These are phyloP conservation scores for Bombus pascuorum DNA, from an alignment of 1,140 invertebrate species.

Conservation along the genomic window DNA sequence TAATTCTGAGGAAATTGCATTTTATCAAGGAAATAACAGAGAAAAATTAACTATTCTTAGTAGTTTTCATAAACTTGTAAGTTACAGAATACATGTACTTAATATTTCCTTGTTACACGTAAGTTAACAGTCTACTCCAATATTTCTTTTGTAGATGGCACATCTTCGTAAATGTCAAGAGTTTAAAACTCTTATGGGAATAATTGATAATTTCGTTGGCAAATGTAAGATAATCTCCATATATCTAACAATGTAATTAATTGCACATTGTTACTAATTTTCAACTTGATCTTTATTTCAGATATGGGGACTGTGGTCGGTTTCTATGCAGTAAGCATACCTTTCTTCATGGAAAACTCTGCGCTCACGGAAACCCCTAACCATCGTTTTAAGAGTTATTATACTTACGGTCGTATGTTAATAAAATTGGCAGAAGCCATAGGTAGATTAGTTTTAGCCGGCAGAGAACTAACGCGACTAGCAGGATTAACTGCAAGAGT, in stretches of 20 bases:
- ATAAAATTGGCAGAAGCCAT: slow-evolving; percentile 98
- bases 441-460: slow-evolving; percentile 95
- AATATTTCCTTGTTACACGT: neutral
- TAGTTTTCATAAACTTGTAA: slow-evolving; percentile 94
- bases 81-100: slow-evolving; percentile 54
- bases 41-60: slow-evolving; percentile 94
- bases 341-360: slow-evolving; percentile 92
- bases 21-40: slow-evolving; percentile 95
- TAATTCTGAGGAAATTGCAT: slow-evolving; percentile 99
- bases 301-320: slow-evolving; percentile 97
- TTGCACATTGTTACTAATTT: neutral
- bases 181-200: slow-evolving; percentile 96
- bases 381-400: slow-evolving; percentile 90
- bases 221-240: slow-evolving; percentile 88
- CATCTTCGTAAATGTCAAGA: slow-evolving; percentile 95
- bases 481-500: slow-evolving; percentile 97
- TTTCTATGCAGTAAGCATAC: slow-evolving; percentile 96
- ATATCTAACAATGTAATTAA: neutral
- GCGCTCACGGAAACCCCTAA: slow-evolving; percentile 83
- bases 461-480: slow-evolving; percentile 95
- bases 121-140: neutral
- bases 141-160: slow-evolving; percentile 81
- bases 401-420: slow-evolving; percentile 98
- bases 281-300: slow-evolving; percentile 80
- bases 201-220: slow-evolving; percentile 97